Evolutionary conservation across 2,888 invertebrate genomes (phyloP), one percentile per base, ranked within the genome.

Genomic region (Drosophila robusta): DNA sequence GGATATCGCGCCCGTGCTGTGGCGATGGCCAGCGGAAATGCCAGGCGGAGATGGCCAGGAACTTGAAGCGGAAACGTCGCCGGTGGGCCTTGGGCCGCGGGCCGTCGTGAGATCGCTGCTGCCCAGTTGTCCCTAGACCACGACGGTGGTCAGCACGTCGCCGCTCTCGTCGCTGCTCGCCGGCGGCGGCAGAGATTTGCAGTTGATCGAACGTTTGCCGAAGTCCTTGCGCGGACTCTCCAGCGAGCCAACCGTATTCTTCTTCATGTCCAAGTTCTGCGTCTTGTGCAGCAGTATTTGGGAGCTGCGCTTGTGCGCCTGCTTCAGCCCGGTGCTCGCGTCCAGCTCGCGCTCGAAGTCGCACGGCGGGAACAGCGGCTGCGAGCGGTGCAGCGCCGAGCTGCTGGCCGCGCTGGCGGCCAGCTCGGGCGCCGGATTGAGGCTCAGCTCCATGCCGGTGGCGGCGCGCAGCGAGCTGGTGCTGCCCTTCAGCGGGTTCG

Each of bases 251-350:
- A 96, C 95, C 54, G 96, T 96, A 92, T 96, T 96, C 93, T 97
- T 97, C 87, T 96, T 94, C 91, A 96, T 95, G 91, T 97, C 97
- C 52, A 96, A 95, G 92, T 96, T 96, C 91, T 96, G 96, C 70
- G 97, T 96, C 93, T 97, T 97, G 93, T 96, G 96, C 72, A 96
- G 93, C 91, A 95, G 93, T 80, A 95, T 95, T 87, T 95, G 94
- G 70, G 94, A 94, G 88, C 93, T 93, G 44, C 94, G 92, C 86
- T 94, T 94, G 46, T 91, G 91, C 16, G 80, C 87, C 75, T 82
- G 90, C 68, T 84, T 80, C 24, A 90, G 65, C 0, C 86, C 90
- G 51, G 83, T 93, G 80, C 91, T 93, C 70, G 87, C 93, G 83
- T 89, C 93, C 65, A 90, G 88, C 46, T 92, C 92, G 3, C 91